These are phyloP conservation scores for Psilopogon haemacephalus DNA, from an alignment of 2,113 vertebrate species.

Conservation along the genomic window DNA sequence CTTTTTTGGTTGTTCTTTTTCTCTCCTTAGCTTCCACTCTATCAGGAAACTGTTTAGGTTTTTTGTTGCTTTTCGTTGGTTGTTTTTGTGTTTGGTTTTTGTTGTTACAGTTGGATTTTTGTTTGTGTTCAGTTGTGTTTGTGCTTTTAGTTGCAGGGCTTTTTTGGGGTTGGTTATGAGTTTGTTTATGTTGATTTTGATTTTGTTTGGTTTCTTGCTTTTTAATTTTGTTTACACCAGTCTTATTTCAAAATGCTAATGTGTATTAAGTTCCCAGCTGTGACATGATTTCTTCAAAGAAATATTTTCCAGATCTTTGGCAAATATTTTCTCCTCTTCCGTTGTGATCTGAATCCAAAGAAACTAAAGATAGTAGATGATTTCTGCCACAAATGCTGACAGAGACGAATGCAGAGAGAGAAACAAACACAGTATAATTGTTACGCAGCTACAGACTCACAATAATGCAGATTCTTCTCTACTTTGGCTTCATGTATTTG, in stretches of 20 bases:
- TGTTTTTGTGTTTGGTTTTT: not conserved
- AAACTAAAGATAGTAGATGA: not conserved
- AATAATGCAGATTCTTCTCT: not conserved
- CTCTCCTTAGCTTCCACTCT: no score
- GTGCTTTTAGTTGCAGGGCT: not conserved
- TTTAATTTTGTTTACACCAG: not conserved
- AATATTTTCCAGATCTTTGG: not conserved
- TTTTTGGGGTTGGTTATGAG: not conserved
- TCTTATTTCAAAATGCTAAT: not conserved
- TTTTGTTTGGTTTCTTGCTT: rapidly evolving
- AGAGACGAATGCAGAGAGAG: not conserved
- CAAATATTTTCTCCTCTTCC: not conserved
- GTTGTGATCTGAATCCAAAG: not conserved
- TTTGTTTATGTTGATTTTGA: not conserved
- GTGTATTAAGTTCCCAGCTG: rapidly evolving
- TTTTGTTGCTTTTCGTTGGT: not conserved
- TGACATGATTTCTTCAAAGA: not conserved
- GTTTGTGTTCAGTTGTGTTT: not conserved
- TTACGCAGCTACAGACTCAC: not conserved
- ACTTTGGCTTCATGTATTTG: not conserved
- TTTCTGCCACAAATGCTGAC: not conserved
- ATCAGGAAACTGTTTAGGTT: not conserved
- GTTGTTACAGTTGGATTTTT: no score
- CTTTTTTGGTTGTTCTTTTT: not conserved
- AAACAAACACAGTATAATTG: not conserved